phyloP scores from a whole-genome alignment of 2,113 vertebrate species.

The Tursiops truncatus region DNA sequence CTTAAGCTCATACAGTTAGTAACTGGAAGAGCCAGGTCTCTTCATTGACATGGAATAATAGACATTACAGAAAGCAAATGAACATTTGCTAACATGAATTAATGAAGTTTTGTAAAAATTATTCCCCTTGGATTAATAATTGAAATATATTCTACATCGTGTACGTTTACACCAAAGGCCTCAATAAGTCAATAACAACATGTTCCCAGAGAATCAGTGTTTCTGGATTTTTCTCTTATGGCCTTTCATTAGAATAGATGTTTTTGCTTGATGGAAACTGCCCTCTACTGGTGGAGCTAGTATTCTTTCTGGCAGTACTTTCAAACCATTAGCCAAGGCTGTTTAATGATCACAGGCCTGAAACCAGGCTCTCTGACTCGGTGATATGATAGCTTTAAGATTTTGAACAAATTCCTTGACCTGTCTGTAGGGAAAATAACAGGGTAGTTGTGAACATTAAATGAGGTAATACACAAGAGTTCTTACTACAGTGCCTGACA shows the following conservation, averaged over 20 bases:
- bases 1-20: neutral
- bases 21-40: neutral
- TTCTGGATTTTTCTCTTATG: neutral
- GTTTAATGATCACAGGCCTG: neutral
- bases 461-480: neutral
- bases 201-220: neutral
- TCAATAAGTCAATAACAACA: neutral
- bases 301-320: neutral
- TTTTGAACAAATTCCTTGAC: constrained; percentile 26
- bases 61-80: constrained; percentile 5
- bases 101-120: constrained; percentile 42
- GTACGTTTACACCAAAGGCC: neutral
- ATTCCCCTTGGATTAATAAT: constrained; percentile 12
- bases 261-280: constrained; percentile 19
- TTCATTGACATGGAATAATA: neutral
- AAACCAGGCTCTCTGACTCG: neutral
- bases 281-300: constrained; percentile 47
- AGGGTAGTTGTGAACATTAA: constrained; percentile 20
- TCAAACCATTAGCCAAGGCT: neutral
- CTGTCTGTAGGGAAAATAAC: neutral
- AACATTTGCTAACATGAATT: constrained; percentile 6
- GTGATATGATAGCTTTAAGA: neutral
- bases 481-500: neutral
- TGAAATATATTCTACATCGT: neutral
- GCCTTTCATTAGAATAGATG: neutral